Evolutionary conservation across 1,140 invertebrate genomes (phyloP).

Genomic region (Drosophila parabipectinata): DNA sequence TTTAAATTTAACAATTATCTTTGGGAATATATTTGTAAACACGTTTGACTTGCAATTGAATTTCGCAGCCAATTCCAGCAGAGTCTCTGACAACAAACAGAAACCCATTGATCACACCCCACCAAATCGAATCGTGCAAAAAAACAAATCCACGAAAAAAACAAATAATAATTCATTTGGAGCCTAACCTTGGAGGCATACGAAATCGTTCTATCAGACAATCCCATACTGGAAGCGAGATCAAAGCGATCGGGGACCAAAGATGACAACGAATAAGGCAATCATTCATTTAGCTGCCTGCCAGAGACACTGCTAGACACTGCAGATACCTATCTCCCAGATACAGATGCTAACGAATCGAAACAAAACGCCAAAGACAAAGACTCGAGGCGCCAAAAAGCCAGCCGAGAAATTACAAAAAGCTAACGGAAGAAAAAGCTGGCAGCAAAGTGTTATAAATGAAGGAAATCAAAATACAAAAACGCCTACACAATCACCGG

Average conservation of each 20-base stretch:
- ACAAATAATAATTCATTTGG: slow-evolving; percentile 20
- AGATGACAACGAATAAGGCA: slow-evolving; percentile 55
- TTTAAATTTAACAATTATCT: too few species aligned
- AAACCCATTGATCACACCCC: slow-evolving; percentile 17
- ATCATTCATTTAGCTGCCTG: slow-evolving; percentile 62
- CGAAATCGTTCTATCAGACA: slow-evolving; percentile 37
- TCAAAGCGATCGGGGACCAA: slow-evolving; percentile 49
- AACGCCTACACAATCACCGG: slow-evolving; percentile 53
- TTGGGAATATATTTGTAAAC: not conserved
- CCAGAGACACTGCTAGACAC: slow-evolving; percentile 57
- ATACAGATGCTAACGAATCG: slow-evolving; percentile 43
- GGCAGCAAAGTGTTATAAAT: slow-evolving; percentile 68
- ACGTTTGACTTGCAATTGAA: not conserved
- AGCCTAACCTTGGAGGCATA: slow-evolving; percentile 32
- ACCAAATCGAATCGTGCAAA: slow-evolving; percentile 21
- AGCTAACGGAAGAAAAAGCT: slow-evolving; percentile 63
- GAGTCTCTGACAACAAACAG: not conserved
- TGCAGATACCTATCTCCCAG: slow-evolving; percentile 58
- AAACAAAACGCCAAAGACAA: slow-evolving; percentile 36
- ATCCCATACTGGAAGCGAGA: slow-evolving; percentile 34
- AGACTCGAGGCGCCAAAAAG: slow-evolving; percentile 60
- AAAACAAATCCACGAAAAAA: slow-evolving; percentile 3
- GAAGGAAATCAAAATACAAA: slow-evolving; percentile 62
- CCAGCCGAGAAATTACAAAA: slow-evolving; percentile 59
- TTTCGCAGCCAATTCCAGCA: not conserved